A percentile compares a stretch with the other conserved stretches of the same genome.
Evolutionary conservation across 2,113 vertebrate species (phyloP).

Genomic region (Xiphophorus couchianus): DNA sequence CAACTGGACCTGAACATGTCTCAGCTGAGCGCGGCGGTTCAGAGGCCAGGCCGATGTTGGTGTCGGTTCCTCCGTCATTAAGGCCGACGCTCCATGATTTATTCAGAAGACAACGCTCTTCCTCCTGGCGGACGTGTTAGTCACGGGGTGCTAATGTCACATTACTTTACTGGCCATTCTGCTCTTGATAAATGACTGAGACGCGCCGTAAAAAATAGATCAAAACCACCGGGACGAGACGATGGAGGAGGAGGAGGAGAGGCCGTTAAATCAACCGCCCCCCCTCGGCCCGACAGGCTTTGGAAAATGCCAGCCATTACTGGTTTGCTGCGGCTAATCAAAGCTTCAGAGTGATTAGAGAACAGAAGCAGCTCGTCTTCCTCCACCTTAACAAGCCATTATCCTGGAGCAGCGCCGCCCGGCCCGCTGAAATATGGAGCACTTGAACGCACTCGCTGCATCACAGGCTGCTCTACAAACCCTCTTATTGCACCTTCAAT

Average conservation of each 20-base stretch:
- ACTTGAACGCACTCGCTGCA: slow-evolving; percentile 21
- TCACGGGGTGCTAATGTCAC: slow-evolving; percentile 79
- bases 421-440: slow-evolving; percentile 57
- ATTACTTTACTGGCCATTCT: slow-evolving; percentile 79
- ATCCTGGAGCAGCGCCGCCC: slow-evolving; percentile 35
- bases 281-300: slow-evolving; percentile 57
- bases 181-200: slow-evolving; percentile 78
- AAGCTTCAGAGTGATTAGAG: slow-evolving; percentile 73
- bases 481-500: slow-evolving; percentile 45
- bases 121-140: slow-evolving; percentile 71
- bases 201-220: slow-evolving; percentile 81
- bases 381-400: slow-evolving; percentile 70
- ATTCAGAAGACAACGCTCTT: slow-evolving; percentile 74
- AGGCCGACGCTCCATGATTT: slow-evolving; percentile 76
- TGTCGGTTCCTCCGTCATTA: slow-evolving; percentile 55
- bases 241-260: slow-evolving; percentile 58
- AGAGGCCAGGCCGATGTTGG: slow-evolving; percentile 32
- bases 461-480: slow-evolving; percentile 29
- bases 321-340: slow-evolving; percentile 70
- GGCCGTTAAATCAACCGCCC: slow-evolving; percentile 68
- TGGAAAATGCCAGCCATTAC: slow-evolving; percentile 77
- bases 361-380: slow-evolving; percentile 31
- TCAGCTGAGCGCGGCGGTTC: slow-evolving; percentile 15
- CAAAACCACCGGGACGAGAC: slow-evolving; percentile 75
- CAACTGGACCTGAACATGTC: background rate